A percentile compares a stretch with the other conserved stretches of the same genome.
These are phyloP conservation scores for Lophius piscatorius DNA, from an alignment of 2,113 vertebrate genomes.

Conservation along the genomic window DNA sequence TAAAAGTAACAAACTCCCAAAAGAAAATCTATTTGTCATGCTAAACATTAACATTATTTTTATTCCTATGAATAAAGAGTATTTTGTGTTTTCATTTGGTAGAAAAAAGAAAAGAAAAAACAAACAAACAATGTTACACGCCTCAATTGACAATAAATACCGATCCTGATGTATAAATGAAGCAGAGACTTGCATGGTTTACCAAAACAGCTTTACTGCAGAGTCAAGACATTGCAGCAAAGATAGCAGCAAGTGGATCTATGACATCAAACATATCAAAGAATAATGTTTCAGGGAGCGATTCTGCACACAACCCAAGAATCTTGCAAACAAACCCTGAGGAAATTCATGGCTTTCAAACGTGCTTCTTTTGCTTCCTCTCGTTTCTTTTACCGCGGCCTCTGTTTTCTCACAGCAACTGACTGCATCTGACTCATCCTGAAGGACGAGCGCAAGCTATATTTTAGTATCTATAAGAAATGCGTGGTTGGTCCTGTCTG, in stretches of 20 bases:
- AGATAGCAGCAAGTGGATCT: neutral
- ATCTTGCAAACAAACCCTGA: conserved; percentile 24
- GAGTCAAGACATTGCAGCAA: neutral
- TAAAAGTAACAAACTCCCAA: too few relatives aligned
- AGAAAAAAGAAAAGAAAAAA: neutral
- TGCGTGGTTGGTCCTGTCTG: neutral
- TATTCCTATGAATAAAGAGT: too few relatives aligned
- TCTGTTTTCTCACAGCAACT: neutral
- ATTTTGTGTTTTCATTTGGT: too few relatives aligned
- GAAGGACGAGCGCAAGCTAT: neutral
- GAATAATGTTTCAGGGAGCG: conserved; percentile 1
- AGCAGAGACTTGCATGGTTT: too few relatives aligned
- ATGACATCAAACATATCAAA: conserved; percentile 34
- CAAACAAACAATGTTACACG: conserved; percentile 4
- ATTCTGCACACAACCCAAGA: conserved; percentile 14
- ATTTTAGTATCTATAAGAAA: neutral
- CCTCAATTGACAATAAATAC: conserved; percentile 27
- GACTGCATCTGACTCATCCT: neutral
- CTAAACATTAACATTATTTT: too few relatives aligned
- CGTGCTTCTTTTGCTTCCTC: conserved; percentile 9
- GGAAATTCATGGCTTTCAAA: conserved; percentile 48
- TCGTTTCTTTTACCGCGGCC: conserved; percentile 19
- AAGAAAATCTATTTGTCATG: too few relatives aligned
- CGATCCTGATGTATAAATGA: too few relatives aligned
- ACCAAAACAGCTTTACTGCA: conserved; percentile 19